A percentile compares a stretch with the other conserved stretches of the same genome.
Evolutionary conservation across 2,113 vertebrate species (phyloP).

Genomic region (Aleadryas rufinucha): DNA sequence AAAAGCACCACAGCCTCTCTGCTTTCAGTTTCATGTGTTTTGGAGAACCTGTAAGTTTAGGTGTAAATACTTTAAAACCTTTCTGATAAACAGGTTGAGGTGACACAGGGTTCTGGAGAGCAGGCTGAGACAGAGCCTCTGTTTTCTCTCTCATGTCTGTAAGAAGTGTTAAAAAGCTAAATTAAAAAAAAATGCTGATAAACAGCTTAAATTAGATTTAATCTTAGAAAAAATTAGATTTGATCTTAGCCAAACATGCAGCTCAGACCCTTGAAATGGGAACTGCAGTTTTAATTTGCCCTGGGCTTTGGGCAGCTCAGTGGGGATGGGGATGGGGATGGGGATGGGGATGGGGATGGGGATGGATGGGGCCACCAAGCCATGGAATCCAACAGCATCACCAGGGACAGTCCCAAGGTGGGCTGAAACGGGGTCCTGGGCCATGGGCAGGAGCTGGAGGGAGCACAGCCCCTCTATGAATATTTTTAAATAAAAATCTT

Average conservation of each 20-base stretch:
- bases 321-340: background rate
- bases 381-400: background rate
- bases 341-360: background rate
- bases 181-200: background rate
- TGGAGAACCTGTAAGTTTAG: background rate
- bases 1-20: background rate
- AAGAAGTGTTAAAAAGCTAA: background rate
- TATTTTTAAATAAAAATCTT: background rate
- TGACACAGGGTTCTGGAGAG: background rate
- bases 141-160: background rate
- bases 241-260: background rate
- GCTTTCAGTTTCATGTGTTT: background rate
- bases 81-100: background rate
- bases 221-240: background rate
- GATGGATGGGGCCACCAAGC: background rate
- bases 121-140: background rate
- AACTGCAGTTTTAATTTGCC: background rate
- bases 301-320: background rate
- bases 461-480: background rate
- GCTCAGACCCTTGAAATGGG: background rate
- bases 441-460: background rate
- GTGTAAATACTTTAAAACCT: background rate
- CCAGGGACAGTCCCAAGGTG: background rate
- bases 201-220: background rate
- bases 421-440: fast-evolving